Evolutionary conservation across 2,888 invertebrate species (phyloP).

Genomic region (Caradrina clavipalpis): DNA sequence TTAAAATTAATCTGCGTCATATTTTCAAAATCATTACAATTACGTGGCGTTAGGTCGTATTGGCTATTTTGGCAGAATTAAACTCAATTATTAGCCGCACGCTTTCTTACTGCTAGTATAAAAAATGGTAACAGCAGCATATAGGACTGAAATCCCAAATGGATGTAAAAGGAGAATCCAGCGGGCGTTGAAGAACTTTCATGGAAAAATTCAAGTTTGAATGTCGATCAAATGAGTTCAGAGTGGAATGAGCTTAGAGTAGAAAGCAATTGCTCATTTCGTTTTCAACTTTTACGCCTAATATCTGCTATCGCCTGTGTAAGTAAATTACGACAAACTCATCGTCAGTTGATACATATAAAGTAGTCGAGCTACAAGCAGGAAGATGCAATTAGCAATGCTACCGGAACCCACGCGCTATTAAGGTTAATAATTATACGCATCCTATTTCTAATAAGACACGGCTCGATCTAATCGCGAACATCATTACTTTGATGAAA

Average conservation of each 20-base stretch:
- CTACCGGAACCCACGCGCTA: constrained; percentile 60
- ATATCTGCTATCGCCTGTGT: constrained; percentile 7
- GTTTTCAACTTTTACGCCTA: neutral
- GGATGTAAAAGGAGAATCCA: neutral
- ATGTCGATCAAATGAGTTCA: neutral
- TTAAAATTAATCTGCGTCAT: too few relatives aligned
- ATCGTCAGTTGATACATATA: constrained; percentile 31
- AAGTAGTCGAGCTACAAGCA: constrained; percentile 28
- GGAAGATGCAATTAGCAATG: constrained; percentile 55
- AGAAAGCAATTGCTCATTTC: neutral
- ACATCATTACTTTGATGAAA: constrained; percentile 76
- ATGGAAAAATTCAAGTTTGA: neutral
- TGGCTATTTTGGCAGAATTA: too few relatives aligned
- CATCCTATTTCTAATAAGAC: constrained; percentile 60
- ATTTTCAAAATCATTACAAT: too few relatives aligned
- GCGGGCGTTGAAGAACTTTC: neutral
- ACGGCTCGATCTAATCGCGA: constrained; percentile 70
- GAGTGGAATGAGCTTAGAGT: neutral
- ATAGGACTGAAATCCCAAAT: neutral
- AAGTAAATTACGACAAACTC: constrained; percentile 28
- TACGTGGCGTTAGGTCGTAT: too few relatives aligned
- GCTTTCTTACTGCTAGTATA: too few relatives aligned
- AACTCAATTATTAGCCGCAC: too few relatives aligned
- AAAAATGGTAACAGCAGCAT: too few relatives aligned
- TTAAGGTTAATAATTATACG: constrained; percentile 72